Base-by-base conservation (phyloP, 1,140 invertebrate genomes). In the Anastatus disparis region DNA sequence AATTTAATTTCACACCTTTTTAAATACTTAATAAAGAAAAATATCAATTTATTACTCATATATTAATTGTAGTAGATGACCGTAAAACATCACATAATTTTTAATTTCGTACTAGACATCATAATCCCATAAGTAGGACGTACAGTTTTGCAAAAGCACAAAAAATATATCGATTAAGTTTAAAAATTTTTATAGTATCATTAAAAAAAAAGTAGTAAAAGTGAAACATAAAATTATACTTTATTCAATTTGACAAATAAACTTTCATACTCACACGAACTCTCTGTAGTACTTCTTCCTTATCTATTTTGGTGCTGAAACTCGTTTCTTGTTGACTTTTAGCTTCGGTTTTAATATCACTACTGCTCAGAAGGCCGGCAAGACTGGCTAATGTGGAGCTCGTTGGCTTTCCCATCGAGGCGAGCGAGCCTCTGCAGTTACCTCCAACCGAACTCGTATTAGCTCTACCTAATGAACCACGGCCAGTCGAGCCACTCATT, bases 321-420 rank as follows among this genome's bases (percentile, higher is more conserved):
- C 83, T 86, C 7, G 85, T 86, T 69, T 86, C 84, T n/a, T n/a
- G n/a, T n/a, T n/a, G n/a, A 26, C 79, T 84, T 46, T 85, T 86
- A 2, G 80, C 73, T 61, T 85, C 84, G 2, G 75, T 77, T 74
- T 85, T 86, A 10, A 82, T 81, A 38, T 85, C 84, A 35, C 65
- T 80, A 68, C 77, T 89, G 78, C 82, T 88, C 17, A 93, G 87
- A 12, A 95, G 82, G 22, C 93, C 93, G 7, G 94, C 93, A 15
- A 95, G 85, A 76, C 92, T 94, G 1, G 93, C 93, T 27, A 96
- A 84, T 0, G 94, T 94, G 0, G 92, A 92, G 35, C 91, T 92
- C 2, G 92, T 92, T 8, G 94, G 94, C 81, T 95, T 94, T 10
- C 93, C 93, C 29, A 93, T 90, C 2, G 92, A 92, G 1, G 90